Conservation (phyloP, 2,797 vertebrate species). For the Cyprinodon diabolis region DNA sequence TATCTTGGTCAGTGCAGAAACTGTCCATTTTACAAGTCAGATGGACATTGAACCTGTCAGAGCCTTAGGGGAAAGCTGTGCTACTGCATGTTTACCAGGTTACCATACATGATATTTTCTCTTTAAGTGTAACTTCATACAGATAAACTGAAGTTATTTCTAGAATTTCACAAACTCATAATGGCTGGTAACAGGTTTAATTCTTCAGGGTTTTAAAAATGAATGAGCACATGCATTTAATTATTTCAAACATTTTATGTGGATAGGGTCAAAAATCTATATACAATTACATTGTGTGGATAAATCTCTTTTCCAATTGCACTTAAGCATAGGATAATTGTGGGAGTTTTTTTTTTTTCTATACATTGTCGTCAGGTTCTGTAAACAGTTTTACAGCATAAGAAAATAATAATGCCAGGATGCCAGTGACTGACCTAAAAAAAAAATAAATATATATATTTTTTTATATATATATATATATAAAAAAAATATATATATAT, state of each 20-base stretch:
- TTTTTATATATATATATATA: too few relatives aligned
- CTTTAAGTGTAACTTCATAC: not conserved
- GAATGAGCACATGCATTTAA: not conserved
- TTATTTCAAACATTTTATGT: not conserved
- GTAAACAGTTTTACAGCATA: too few relatives aligned
- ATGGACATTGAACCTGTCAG: conserved; percentile 1
- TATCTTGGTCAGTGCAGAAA: conserved; percentile 83
- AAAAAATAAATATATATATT: too few relatives aligned
- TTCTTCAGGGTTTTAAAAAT: not conserved
- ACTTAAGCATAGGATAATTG: not conserved
- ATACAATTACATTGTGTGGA: not conserved
- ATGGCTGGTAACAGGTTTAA: not conserved
- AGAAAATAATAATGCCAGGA: too few relatives aligned
- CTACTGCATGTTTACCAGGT: not conserved
- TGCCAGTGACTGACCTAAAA: too few relatives aligned
- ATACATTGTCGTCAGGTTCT: too few relatives aligned
- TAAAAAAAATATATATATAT: too few relatives aligned
- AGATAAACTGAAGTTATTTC: not conserved
- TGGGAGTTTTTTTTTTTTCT: not conserved
- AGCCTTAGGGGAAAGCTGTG: not conserved
- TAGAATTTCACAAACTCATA: not conserved
- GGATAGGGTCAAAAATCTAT: not conserved
- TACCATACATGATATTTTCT: not conserved
- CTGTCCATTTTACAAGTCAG: not conserved
- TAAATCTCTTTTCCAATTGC: not conserved